phyloP scores from a whole-genome alignment of 2,797 vertebrate genomes.

The Xenentodon cancila region DNA sequence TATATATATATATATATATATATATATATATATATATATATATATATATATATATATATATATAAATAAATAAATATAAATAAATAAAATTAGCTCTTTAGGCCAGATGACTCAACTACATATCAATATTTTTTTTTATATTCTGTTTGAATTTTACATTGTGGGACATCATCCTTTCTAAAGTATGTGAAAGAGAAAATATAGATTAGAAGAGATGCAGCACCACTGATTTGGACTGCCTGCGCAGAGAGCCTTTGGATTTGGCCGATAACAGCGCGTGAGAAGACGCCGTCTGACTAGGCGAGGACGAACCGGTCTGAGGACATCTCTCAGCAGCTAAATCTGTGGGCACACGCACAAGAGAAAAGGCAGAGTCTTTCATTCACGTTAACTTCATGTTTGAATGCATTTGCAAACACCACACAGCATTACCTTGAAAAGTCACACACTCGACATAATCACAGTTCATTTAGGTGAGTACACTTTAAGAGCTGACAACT shows the following conservation, averaged over 20 bases:
- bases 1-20: too few relatives aligned
- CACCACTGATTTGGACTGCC: constrained; percentile 91
- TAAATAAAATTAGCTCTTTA: too few relatives aligned
- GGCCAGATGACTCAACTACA: too few relatives aligned
- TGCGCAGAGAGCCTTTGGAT: constrained; percentile 81
- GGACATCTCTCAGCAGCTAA: constrained; percentile 87
- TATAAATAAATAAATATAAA: too few relatives aligned
- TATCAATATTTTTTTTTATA: too few relatives aligned
- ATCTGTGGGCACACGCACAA: constrained; percentile 78
- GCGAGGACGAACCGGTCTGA: constrained; percentile 73
- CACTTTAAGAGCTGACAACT: constrained; percentile 22
- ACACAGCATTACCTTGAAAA: constrained; percentile 1
- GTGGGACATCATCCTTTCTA: neutral
- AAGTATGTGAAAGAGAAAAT: neutral
- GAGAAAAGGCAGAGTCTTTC: constrained; percentile 16
- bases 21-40: too few relatives aligned
- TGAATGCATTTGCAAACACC: constrained; percentile 8
- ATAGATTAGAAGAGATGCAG: neutral
- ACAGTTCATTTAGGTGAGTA: constrained; percentile 30
- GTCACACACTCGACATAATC: neutral
- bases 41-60: too few relatives aligned
- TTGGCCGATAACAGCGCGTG: constrained; percentile 77
- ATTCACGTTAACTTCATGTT: neutral
- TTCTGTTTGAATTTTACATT: too few relatives aligned
- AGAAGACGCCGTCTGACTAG: constrained; percentile 78